phyloP scores from a whole-genome alignment of 1,140 invertebrate species.

The Samia ricini region DNA sequence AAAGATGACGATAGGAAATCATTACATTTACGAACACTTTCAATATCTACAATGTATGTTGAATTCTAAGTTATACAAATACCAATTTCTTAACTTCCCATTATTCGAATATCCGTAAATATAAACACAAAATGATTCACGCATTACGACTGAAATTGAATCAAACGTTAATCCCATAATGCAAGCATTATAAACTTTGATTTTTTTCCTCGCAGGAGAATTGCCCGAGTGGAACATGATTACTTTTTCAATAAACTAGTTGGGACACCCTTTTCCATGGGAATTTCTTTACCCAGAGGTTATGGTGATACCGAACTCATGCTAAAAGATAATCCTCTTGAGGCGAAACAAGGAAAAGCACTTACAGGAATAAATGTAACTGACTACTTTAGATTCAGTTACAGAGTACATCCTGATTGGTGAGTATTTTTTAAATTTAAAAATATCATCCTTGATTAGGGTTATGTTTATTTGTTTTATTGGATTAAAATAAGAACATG shows the following conservation, averaged over 20 bases:
- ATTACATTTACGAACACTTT: too few relatives aligned
- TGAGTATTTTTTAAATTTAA: conserved; percentile 62
- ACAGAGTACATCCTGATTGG: conserved; percentile 94
- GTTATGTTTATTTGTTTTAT: too few relatives aligned
- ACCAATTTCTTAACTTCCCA: too few relatives aligned
- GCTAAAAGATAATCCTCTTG: conserved; percentile 79
- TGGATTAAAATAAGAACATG: too few relatives aligned
- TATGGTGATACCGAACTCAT: conserved; percentile 89
- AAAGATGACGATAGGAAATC: too few relatives aligned
- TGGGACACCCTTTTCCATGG: conserved; percentile 92
- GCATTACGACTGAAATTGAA: background rate
- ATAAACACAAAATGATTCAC: too few relatives aligned
- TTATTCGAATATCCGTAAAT: too few relatives aligned
- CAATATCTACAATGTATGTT: too few relatives aligned
- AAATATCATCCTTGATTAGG: too few relatives aligned
- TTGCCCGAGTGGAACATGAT: conserved; percentile 87
- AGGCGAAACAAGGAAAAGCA: conserved; percentile 81
- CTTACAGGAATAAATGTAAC: conserved; percentile 83
- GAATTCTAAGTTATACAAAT: too few relatives aligned
- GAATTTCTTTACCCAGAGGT: conserved; percentile 85
- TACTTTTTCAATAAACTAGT: conserved; percentile 90
- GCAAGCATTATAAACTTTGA: background rate
- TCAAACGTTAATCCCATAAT: background rate
- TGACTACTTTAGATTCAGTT: conserved; percentile 83
- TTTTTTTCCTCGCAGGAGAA: conserved; percentile 78